A percentile compares a stretch with the other conserved stretches of the same genome.
phyloP scores from a whole-genome alignment of 2,888 invertebrate genomes.

The Diloba caeruleocephala region DNA sequence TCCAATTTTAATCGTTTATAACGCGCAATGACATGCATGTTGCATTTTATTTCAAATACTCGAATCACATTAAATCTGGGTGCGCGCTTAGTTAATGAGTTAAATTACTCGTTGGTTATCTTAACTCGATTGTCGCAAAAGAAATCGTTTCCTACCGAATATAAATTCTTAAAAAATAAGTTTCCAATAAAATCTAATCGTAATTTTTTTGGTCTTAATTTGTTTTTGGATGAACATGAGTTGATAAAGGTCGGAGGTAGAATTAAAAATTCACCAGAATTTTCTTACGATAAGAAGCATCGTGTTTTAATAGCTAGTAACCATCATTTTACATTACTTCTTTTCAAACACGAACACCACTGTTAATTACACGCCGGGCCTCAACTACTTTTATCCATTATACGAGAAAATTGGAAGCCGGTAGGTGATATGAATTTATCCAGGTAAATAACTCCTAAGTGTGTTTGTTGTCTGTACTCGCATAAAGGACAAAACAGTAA shows the following conservation, averaged over 20 bases:
- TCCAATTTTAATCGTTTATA: not conserved
- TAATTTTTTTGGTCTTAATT: not conserved
- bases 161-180: not conserved
- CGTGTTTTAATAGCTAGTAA: slow-evolving; percentile 11
- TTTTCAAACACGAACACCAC: slow-evolving; percentile 7
- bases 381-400: slow-evolving; percentile 3
- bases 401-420: slow-evolving; percentile 7
- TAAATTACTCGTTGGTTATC: not conserved
- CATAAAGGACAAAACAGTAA: not conserved
- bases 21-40: not conserved
- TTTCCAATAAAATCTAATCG: not conserved
- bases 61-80: slow-evolving; percentile 4
- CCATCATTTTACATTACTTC: slow-evolving; percentile 5
- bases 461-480: not conserved
- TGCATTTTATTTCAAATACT: slow-evolving; percentile 2
- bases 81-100: slow-evolving; percentile 4
- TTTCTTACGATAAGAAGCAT: slow-evolving; percentile 8
- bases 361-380: slow-evolving; percentile 9
- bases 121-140: not conserved
- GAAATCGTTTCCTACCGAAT: not conserved
- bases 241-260: not conserved
- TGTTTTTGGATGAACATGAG: not conserved
- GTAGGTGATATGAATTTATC: not conserved
- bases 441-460: not conserved
- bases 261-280: not conserved